These are phyloP conservation scores for Trachymyrmex cornetzi DNA, from an alignment of 1,140 invertebrate species.

Conservation along the genomic window DNA sequence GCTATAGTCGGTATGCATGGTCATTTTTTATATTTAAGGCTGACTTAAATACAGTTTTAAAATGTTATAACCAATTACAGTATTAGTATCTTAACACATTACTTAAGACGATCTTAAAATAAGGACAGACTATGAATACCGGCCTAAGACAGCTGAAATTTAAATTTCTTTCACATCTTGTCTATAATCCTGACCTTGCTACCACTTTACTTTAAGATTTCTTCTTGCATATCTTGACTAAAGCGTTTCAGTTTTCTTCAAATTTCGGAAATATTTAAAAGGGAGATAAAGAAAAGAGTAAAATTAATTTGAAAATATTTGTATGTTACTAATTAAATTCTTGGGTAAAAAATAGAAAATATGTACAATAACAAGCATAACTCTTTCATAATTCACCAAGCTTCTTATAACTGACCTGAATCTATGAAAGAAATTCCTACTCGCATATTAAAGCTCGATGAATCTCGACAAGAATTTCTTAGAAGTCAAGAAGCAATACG, in stretches of 20 bases:
- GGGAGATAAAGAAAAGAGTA: no score
- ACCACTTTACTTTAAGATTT: no score
- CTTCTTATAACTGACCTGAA: slow-evolving; percentile 8
- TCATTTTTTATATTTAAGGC: no score
- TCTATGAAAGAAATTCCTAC: not conserved
- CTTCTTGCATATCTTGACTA: not conserved
- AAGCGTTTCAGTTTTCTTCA: not conserved
- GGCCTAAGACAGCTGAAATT: no score
- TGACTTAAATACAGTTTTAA: no score
- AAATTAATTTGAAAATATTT: slow-evolving; percentile 11
- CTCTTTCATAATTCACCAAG: not conserved
- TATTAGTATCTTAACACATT: no score
- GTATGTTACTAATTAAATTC: slow-evolving; percentile 18
- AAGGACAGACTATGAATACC: no score
- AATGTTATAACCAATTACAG: no score
- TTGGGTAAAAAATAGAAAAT: not conserved
- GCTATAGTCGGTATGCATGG: no score
- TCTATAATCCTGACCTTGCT: no score
- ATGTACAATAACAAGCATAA: not conserved
- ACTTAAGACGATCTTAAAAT: no score
- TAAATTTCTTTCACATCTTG: no score
- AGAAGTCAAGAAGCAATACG: slow-evolving; percentile 30
- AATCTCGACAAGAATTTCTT: slow-evolving; percentile 34
- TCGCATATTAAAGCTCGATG: slow-evolving; percentile 29
- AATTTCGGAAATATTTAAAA: not conserved